These are phyloP conservation scores for Crypturellus tataupa DNA, from an alignment of 2,797 vertebrate genomes.

Conservation along the genomic window DNA sequence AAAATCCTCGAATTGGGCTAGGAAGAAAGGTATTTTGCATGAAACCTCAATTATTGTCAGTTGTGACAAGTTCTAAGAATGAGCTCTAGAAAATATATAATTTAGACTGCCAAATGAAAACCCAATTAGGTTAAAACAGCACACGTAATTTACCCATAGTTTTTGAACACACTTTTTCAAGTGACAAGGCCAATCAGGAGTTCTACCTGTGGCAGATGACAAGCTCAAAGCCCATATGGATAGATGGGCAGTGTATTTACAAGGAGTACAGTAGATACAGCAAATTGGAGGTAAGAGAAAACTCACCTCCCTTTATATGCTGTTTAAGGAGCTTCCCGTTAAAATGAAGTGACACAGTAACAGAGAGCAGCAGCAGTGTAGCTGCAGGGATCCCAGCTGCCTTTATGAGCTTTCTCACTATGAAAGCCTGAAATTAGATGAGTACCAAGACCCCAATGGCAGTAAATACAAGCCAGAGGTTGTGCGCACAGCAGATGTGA, in stretches of 20 bases:
- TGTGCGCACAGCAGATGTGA: conserved; percentile 9
- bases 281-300: neutral
- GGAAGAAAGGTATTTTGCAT: neutral
- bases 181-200: neutral
- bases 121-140: neutral
- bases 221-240: neutral
- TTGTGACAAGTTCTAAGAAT: neutral
- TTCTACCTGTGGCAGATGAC: neutral
- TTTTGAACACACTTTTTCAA: neutral
- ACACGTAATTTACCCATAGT: neutral
- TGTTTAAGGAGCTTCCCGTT: neutral
- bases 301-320: neutral
- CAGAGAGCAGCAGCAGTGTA: neutral
- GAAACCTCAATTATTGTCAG: neutral
- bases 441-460: conserved; percentile 12
- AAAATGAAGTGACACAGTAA: neutral
- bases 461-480: conserved; percentile 32
- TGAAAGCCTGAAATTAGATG: neutral
- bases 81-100: neutral
- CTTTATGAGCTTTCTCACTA: neutral
- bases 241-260: neutral
- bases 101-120: neutral
- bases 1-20: neutral
- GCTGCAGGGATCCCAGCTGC: neutral
- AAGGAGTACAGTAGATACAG: neutral